A percentile compares a stretch with the other conserved stretches of the same genome.
These are phyloP conservation scores for Clarias batrachus DNA, from an alignment of 2,113 vertebrate genomes.

Conservation along the genomic window DNA sequence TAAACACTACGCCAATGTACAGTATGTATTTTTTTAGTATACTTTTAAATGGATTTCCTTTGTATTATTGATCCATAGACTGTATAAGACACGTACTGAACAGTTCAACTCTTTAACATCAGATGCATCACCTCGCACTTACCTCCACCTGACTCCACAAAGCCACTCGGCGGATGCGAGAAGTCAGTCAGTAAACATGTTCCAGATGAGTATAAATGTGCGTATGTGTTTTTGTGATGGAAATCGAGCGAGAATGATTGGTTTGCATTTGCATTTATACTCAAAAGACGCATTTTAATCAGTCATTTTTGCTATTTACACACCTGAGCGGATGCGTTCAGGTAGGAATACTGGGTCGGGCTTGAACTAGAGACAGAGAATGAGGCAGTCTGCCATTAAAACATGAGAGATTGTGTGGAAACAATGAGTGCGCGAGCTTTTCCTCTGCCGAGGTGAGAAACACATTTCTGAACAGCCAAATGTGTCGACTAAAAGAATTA, in stretches of 20 bases:
- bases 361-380: slow-evolving; percentile 13
- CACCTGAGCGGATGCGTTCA: background rate
- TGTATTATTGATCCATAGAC: background rate
- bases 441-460: slow-evolving; percentile 43
- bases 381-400: slow-evolving; percentile 19
- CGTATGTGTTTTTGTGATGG: background rate
- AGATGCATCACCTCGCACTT: slow-evolving; percentile 10
- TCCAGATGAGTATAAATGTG: background rate
- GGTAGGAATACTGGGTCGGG: background rate
- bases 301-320: slow-evolving; percentile 19
- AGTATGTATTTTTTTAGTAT: too few relatives aligned
- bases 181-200: background rate
- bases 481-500: slow-evolving; percentile 49
- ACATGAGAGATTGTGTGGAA: slow-evolving; percentile 36
- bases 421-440: slow-evolving; percentile 14
- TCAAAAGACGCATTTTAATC: slow-evolving; percentile 3
- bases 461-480: slow-evolving; percentile 48
- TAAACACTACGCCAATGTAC: too few relatives aligned
- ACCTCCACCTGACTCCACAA: background rate
- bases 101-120: background rate
- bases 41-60: background rate
- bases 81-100: background rate
- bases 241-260: slow-evolving; percentile 6
- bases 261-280: slow-evolving; percentile 27
- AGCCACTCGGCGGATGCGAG: slow-evolving; percentile 6